These are phyloP conservation scores for Taeniopygia guttata DNA, from an alignment of 2,797 vertebrate species.

Conservation along the genomic window DNA sequence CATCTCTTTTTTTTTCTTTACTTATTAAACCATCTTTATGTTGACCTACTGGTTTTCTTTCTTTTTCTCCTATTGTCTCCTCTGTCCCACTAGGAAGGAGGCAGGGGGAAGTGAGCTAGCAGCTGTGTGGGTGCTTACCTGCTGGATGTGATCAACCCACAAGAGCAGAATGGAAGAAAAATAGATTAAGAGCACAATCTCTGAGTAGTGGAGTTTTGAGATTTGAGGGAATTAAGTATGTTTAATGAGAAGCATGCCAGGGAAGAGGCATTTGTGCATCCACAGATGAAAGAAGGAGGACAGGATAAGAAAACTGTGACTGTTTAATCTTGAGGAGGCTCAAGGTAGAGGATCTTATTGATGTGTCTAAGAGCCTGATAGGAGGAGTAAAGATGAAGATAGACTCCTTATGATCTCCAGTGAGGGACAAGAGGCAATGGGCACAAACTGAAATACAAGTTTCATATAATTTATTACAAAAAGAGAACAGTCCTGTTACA, in stretches of 20 bases:
- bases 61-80: neutral
- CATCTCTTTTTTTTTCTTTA: neutral
- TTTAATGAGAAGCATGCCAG: neutral
- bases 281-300: neutral
- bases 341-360: neutral
- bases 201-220: neutral
- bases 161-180: neutral
- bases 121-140: neutral
- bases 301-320: neutral
- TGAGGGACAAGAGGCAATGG: neutral
- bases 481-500: neutral
- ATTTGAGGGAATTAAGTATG: neutral
- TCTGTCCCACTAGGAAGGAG: neutral
- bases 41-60: neutral
- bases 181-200: neutral
- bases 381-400: neutral
- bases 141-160: neutral
- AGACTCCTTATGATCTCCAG: neutral
- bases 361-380: neutral
- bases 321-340: neutral
- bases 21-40: neutral
- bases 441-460: neutral
- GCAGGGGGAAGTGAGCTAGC: neutral
- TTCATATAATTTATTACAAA: neutral
- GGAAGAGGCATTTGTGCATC: neutral